These are phyloP conservation scores for Xylota segnis DNA, from an alignment of 2,888 invertebrate species.

Conservation along the genomic window DNA sequence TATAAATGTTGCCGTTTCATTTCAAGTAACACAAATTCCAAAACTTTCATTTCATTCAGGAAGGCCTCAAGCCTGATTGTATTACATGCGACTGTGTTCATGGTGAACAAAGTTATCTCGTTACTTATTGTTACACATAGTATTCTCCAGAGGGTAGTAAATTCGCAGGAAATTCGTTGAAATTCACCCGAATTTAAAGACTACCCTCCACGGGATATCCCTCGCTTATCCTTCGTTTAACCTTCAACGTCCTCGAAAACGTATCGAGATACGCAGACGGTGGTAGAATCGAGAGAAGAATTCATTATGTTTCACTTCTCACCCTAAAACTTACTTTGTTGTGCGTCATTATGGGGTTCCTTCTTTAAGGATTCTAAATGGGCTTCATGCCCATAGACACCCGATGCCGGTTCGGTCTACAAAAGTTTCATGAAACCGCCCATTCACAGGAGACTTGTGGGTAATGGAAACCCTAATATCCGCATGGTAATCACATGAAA, in stretches of 20 bases:
- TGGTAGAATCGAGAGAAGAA: not conserved
- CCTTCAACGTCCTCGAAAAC: conserved; percentile 29
- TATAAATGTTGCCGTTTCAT: too few relatives aligned
- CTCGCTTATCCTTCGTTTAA: conserved; percentile 35
- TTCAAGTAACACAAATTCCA: too few relatives aligned
- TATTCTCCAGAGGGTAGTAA: too few relatives aligned
- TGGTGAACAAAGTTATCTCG: too few relatives aligned
- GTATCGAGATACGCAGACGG: conserved; percentile 5
- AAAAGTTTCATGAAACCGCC: not conserved
- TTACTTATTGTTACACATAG: too few relatives aligned
- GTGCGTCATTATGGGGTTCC: not conserved
- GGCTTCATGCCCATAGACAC: not conserved
- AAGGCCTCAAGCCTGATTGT: too few relatives aligned
- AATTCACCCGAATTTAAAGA: not conserved
- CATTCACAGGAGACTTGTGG: not conserved
- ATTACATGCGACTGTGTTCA: too few relatives aligned
- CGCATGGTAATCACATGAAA: not conserved
- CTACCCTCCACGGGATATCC: not conserved
- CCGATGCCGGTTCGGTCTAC: not conserved
- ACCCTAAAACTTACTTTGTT: not conserved
- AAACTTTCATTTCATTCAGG: too few relatives aligned
- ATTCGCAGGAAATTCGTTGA: not conserved
- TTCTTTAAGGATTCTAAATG: not conserved
- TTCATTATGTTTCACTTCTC: not conserved
- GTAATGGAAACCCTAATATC: not conserved